Base-by-base conservation (phyloP, 1,140 invertebrate genomes). In the Cotesia vestalis region DNA sequence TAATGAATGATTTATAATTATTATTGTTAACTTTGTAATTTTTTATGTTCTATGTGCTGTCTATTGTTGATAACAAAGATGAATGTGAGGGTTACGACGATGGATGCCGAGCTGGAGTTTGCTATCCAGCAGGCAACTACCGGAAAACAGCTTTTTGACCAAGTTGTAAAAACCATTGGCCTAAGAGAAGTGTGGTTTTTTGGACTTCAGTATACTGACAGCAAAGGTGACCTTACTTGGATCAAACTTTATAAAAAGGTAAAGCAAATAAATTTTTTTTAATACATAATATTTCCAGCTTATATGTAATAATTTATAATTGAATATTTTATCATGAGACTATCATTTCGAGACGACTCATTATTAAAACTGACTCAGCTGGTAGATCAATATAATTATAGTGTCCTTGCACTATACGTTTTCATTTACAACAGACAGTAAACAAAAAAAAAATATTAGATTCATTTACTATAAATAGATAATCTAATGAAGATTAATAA, bases 71-170 rank as follows among this genome's bases (percentile, higher is more conserved):
- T 52, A 27, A 66, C 20, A 46, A 78, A 97, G 95, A 95, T 97
- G 91, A 99, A 99, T 90, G 97, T 99, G 78, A 94, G 97, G 85
- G 97, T 99, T 88, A 98, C 96, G 83, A 99, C 98, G 82, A 99
- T 99, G 97, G 98, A 99, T 90, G 98, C 98, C 80, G 98, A 99
- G 90, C 90, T 99, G 91, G 98, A 99, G 91, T 99, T 99, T 91
- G 96, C 98, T 86, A 99, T 99, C 92, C 98, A 99, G 91, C 95
- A 95, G 83, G 98, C 94, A 81, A 99, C 98, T 74, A 99, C 98
- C 61, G 98, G 98, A 80, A 99, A 99, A 88, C 98, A 99, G 88
- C 91, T 99, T 17, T 99, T 99, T 88, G 98, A 99, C 87, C 98
- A 99, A 89, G 97, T 99, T 74, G 97, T 99, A 70, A 99, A 99